Evolutionary conservation across 2,888 invertebrate species (phyloP).

Genomic region (Dicyrtoma fusca): DNA sequence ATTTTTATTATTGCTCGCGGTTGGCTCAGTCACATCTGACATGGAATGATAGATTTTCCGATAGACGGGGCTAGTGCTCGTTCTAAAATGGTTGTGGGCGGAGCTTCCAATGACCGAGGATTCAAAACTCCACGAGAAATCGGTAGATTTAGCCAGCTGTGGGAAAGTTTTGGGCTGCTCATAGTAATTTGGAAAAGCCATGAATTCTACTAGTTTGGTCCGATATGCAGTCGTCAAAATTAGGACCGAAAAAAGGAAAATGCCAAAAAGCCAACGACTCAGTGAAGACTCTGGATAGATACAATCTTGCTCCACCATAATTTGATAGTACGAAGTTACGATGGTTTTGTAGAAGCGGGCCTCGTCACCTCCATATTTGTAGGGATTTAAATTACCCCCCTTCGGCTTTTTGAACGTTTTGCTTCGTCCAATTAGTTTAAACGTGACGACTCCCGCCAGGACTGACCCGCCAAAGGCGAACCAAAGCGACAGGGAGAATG

Average conservation of each 20-base stretch:
- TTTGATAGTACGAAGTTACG: not conserved
- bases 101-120: conserved; percentile 19
- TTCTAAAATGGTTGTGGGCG: conserved; percentile 15
- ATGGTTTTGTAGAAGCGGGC: too few relatives aligned
- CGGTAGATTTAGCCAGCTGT: not conserved
- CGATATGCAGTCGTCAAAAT: conserved; percentile 12
- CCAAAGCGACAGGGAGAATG: not conserved
- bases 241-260: not conserved
- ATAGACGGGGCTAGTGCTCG: conserved; percentile 3
- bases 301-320: not conserved
- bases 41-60: conserved; percentile 4
- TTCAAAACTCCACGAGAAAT: conserved; percentile 1
- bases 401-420: too few relatives aligned
- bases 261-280: not conserved
- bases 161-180: conserved; percentile 10
- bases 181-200: conserved; percentile 11
- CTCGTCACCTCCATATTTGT: too few relatives aligned
- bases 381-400: too few relatives aligned
- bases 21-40: too few relatives aligned
- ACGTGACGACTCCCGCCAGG: not conserved
- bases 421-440: not conserved
- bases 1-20: too few relatives aligned
- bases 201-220: conserved; percentile 15
- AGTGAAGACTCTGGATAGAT: not conserved
- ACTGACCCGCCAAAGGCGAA: not conserved